phyloP scores from a whole-genome alignment of 2,888 invertebrate species.

The Portevinia maculata region DNA sequence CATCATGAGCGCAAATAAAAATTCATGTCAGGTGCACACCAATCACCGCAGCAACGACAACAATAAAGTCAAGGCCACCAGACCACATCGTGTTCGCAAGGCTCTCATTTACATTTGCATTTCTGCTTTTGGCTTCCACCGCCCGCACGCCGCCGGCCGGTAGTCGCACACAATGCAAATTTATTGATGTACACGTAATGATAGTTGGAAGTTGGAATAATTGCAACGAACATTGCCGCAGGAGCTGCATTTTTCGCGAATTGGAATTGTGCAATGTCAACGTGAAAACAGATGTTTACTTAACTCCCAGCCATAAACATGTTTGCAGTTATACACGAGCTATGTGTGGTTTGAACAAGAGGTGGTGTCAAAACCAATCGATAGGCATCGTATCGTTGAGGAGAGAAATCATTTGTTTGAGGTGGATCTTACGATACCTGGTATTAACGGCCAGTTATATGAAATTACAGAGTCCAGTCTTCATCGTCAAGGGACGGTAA shows the following conservation, averaged over 20 bases:
- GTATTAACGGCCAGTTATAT: slow-evolving; percentile 8
- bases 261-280: not conserved
- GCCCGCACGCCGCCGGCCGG: not conserved
- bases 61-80: slow-evolving; percentile 70
- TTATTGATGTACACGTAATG: slow-evolving; percentile 9
- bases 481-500: slow-evolving; percentile 9
- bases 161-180: slow-evolving; percentile 39
- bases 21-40: slow-evolving; percentile 63
- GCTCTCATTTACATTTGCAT: slow-evolving; percentile 50
- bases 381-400: slow-evolving; percentile 1
- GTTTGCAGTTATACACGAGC: no score
- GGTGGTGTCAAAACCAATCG: slow-evolving; percentile 11
- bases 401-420: slow-evolving; percentile 28
- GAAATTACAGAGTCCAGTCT: slow-evolving; percentile 14
- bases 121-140: slow-evolving; percentile 42
- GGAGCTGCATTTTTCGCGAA: not conserved
- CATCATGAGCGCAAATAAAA: slow-evolving; percentile 51
- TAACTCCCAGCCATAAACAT: not conserved
- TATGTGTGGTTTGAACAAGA: not conserved
- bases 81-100: slow-evolving; percentile 33
- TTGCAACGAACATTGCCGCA: slow-evolving; percentile 19
- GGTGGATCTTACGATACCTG: not conserved
- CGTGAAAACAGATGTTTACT: slow-evolving; percentile 18
- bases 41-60: slow-evolving; percentile 45
- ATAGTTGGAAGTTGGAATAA: slow-evolving; percentile 1